phyloP scores from a whole-genome alignment of 2,797 vertebrate species.

The Intellagama lesueurii region DNA sequence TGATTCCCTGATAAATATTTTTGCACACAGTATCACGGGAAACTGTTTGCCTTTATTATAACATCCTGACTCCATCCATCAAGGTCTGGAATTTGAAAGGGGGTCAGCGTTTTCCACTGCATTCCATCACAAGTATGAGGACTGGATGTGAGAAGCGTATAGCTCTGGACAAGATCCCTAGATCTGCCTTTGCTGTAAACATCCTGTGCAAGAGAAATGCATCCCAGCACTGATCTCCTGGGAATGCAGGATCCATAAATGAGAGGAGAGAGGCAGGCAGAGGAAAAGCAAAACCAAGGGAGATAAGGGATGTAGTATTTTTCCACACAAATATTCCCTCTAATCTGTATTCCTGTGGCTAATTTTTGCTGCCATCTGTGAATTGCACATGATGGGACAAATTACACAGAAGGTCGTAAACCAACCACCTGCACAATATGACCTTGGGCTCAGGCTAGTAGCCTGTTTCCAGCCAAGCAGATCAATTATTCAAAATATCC shows the following conservation, averaged over 20 bases:
- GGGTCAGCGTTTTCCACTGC: conserved; percentile 36
- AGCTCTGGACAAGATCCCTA: conserved; percentile 25
- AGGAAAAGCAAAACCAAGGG: background rate
- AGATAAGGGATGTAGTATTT: background rate
- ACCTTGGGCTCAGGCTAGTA: background rate
- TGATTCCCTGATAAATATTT: background rate
- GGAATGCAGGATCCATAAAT: background rate
- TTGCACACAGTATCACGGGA: background rate
- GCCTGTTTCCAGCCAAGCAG: background rate
- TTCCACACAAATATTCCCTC: background rate
- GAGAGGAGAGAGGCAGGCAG: background rate
- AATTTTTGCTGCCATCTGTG: background rate
- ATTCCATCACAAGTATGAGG: background rate
- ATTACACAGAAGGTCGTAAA: background rate
- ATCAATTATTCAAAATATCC: background rate
- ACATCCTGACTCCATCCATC: background rate
- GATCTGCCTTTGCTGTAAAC: conserved; percentile 18
- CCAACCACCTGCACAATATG: background rate
- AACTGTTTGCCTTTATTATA: background rate
- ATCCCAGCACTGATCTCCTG: conserved; percentile 41
- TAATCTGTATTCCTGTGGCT: background rate
- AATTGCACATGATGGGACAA: background rate
- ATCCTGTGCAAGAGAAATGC: conserved; percentile 43
- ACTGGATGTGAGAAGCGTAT: background rate
- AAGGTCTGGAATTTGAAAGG: conserved; percentile 7